These are phyloP conservation scores for Oncorhynchus keta DNA, from an alignment of 2,113 vertebrate species.

Conservation along the genomic window DNA sequence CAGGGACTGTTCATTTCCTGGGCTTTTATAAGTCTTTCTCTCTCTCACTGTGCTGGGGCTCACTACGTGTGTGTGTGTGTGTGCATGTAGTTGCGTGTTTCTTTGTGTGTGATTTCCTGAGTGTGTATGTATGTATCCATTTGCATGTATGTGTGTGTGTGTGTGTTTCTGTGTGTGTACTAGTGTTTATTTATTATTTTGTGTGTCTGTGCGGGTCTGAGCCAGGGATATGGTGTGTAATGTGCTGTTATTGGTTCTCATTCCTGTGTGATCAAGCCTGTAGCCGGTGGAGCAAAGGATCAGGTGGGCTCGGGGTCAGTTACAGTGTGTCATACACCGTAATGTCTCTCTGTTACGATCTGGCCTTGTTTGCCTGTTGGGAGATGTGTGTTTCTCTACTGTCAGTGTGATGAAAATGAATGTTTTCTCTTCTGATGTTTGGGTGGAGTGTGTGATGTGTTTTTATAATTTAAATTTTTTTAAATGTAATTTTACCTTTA, in stretches of 20 bases:
- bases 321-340: conserved; percentile 54
- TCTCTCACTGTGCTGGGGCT: neutral
- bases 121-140: conserved; percentile 4
- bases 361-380: conserved; percentile 50
- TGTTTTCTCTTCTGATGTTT: too few relatives aligned
- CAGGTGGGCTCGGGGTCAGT: conserved; percentile 69
- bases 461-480: too few relatives aligned
- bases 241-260: conserved; percentile 71
- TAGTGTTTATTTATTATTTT: neutral
- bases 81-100: neutral
- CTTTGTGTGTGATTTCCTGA: conserved; percentile 4
- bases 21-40: neutral
- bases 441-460: too few relatives aligned
- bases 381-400: conserved; percentile 1
- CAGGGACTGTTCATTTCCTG: neutral
- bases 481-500: too few relatives aligned
- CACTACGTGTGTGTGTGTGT: conserved; percentile 14
- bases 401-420: too few relatives aligned
- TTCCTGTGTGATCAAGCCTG: conserved; percentile 67
- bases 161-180: conserved; percentile 29
- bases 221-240: conserved; percentile 41
- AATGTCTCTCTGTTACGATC: conserved; percentile 54
- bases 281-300: conserved; percentile 56
- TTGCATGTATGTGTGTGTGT: conserved; percentile 28
- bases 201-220: conserved; percentile 2